Percentiles rank a stretch among this genome's conserved stretches.
Conservation (phyloP, 1,140 invertebrate genomes). For the Homarus americanus region DNA sequence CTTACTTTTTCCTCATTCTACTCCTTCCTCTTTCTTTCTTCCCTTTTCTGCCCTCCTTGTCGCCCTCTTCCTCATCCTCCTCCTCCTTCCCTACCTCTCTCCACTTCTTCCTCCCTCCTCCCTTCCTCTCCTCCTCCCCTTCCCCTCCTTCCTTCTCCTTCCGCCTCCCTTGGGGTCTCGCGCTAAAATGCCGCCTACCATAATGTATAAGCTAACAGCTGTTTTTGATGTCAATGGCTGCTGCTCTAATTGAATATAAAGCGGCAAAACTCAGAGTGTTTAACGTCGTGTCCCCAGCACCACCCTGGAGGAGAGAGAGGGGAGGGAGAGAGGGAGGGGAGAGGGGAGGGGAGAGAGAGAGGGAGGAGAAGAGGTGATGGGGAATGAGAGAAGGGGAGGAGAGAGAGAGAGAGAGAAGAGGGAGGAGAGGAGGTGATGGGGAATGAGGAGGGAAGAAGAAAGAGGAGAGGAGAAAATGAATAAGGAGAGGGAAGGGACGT, state of each 20-base stretch:
- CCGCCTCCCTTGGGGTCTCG: background rate
- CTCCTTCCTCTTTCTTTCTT: background rate
- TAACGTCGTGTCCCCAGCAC: conserved; percentile 57
- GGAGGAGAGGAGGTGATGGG: background rate
- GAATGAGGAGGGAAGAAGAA: background rate
- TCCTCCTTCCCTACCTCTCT: background rate
- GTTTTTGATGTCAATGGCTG: conserved; percentile 67
- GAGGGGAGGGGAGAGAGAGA: background rate
- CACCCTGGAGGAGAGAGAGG: background rate
- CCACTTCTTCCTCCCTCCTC: background rate
- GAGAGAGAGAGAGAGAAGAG: background rate
- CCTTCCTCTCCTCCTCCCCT: background rate
- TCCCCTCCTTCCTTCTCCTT: background rate
- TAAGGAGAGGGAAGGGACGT: background rate
- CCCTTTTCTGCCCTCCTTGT: background rate
- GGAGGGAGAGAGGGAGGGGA: background rate
- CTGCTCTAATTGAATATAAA: conserved; percentile 71
- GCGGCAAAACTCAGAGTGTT: conserved; percentile 67
- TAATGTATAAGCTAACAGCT: conserved; percentile 67
- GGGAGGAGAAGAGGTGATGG: background rate
- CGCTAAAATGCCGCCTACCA: conserved; percentile 58
- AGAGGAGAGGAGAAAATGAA: background rate
- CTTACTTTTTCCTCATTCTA: background rate
- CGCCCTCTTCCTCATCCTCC: background rate
- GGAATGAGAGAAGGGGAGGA: background rate